These are phyloP conservation scores for Chiloscyllium punctatum DNA, from an alignment of 2,797 vertebrate genomes.

Conservation along the genomic window DNA sequence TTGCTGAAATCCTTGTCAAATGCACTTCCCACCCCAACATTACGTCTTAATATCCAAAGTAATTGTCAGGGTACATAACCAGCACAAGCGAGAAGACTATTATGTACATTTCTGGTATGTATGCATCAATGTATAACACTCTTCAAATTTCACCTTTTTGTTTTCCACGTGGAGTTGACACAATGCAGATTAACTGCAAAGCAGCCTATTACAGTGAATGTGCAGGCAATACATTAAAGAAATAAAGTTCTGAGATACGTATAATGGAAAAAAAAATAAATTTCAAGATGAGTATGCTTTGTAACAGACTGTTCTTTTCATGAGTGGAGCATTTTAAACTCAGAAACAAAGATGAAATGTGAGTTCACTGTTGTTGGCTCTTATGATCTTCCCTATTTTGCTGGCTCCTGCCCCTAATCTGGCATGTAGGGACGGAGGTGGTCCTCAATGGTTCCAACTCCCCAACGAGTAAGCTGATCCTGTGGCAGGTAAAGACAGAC, in stretches of 20 bases:
- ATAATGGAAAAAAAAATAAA: slow-evolving; percentile 55
- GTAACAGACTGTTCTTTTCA: slow-evolving; percentile 90
- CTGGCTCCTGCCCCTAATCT: slow-evolving; percentile 79
- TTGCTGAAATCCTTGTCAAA: slow-evolving; percentile 59
- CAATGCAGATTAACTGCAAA: slow-evolving; percentile 59
- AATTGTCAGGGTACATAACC: slow-evolving; percentile 56
- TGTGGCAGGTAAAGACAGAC: slow-evolving; percentile 98
- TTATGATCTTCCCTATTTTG: slow-evolving; percentile 71
- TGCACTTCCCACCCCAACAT: slow-evolving; percentile 64
- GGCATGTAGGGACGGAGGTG: slow-evolving; percentile 97
- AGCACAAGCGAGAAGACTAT: slow-evolving; percentile 43
- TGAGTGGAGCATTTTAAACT: slow-evolving; percentile 87
- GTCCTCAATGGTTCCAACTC: slow-evolving; percentile 95
- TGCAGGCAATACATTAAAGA: slow-evolving; percentile 64
- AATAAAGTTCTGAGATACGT: slow-evolving; percentile 66
- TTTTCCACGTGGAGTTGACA: slow-evolving; percentile 56
- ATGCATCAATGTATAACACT: slow-evolving; percentile 65
- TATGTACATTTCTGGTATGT: slow-evolving; percentile 61
- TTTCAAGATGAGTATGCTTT: slow-evolving; percentile 73
- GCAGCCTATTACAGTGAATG: slow-evolving; percentile 66
- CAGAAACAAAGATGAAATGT: slow-evolving; percentile 75
- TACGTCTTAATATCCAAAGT: slow-evolving; percentile 54
- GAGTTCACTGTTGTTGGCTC: slow-evolving; percentile 76
- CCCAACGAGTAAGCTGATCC: slow-evolving; percentile 98
- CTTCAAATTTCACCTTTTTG: slow-evolving; percentile 59